A percentile compares a stretch with the other conserved stretches of the same genome.
Evolutionary conservation across 2,797 vertebrate species (phyloP).

Genomic region (Diplodus puntazzo): DNA sequence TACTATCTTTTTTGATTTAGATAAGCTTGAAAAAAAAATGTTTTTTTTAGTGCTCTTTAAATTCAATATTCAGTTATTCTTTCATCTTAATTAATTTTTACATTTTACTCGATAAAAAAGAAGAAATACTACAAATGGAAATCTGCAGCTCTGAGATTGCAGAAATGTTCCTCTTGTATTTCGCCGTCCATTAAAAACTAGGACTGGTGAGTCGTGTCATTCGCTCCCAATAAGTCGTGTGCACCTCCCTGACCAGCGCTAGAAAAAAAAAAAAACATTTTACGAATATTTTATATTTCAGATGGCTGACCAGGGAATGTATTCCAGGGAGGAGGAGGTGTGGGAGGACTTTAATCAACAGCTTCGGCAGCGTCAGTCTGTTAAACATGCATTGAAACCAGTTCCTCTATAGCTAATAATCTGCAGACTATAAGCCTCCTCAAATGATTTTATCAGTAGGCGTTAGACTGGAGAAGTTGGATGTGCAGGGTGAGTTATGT

Average conservation of each 20-base stretch:
- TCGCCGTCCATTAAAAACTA: constrained; percentile 55
- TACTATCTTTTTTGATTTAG: constrained; percentile 33
- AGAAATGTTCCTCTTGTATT: constrained; percentile 33
- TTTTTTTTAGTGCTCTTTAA: constrained; percentile 24
- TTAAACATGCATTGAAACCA: constrained; percentile 62
- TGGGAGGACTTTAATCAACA: constrained; percentile 72
- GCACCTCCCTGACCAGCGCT: constrained; percentile 44
- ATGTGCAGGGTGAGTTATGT: constrained; percentile 26
- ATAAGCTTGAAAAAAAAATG: constrained; percentile 32
- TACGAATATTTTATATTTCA: constrained; percentile 60
- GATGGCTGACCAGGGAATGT: constrained; percentile 51
- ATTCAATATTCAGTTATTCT: constrained; percentile 10
- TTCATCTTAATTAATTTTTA: constrained; percentile 24
- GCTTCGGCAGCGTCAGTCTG: constrained; percentile 61
- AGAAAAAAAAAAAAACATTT: constrained; percentile 52
- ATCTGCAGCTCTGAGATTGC: constrained; percentile 25
- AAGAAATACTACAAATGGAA: constrained; percentile 16
- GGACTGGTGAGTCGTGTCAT: constrained; percentile 39
- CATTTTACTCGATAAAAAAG: neutral
- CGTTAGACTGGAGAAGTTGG: constrained; percentile 42
- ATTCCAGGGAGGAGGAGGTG: constrained; percentile 43
- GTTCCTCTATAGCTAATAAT: constrained; percentile 54
- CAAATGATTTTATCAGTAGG: constrained; percentile 59
- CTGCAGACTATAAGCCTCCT: constrained; percentile 48
- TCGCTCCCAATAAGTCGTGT: constrained; percentile 38